Evolutionary conservation across 2,113 vertebrate genomes (phyloP), one percentile per base, ranked within the genome.

Genomic region (Triplophysa tibetana): DNA sequence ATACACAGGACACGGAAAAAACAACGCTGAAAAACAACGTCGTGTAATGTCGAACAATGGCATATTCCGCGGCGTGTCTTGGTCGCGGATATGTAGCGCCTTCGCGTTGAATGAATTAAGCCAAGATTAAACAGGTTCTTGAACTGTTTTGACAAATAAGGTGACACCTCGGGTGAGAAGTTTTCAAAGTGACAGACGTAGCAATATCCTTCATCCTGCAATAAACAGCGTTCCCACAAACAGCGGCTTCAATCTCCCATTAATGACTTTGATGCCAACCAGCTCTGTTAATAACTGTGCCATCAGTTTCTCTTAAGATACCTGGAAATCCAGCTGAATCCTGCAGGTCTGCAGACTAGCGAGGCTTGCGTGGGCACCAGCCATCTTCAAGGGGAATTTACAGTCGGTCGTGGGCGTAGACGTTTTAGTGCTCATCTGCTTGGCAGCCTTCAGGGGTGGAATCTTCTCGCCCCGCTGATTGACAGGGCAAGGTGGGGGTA

Each of bases 1-100:
- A 80, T 75, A 78, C 79, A 84, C 83, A 81, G 64, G 8, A 54
- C 68, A 78, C 69, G 69, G 75, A 75, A 69, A 72, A 81, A 69
- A 81, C 67, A 64, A 69, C 61, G 54, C 70, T 61, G 56, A 75
- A 78, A 78, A 79, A 81, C 79, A 81, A 78, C 70, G 56, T 61
- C 0, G 70, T 52, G 56, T 75, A 58, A 63, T 50, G 72, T 75
- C 23, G 41, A 62, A 60, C 54, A 73, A 61, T 63, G 73, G 41
- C 45, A 65, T 76, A 45, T 77, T 54, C 62, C 3, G 19, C 24
- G 24, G 16, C 60, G 72, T 63, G 41, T 48, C 41, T 75, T 24
- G 38, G 4, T n/a, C 33, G 72, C 10, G 21, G 56, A 61, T 75
- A 48, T 63, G 72, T 63, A 63, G 72, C 38, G 23, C 26, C 23